phyloP scores from a whole-genome alignment of 2,888 invertebrate species.

The Blastobasis adustella region DNA sequence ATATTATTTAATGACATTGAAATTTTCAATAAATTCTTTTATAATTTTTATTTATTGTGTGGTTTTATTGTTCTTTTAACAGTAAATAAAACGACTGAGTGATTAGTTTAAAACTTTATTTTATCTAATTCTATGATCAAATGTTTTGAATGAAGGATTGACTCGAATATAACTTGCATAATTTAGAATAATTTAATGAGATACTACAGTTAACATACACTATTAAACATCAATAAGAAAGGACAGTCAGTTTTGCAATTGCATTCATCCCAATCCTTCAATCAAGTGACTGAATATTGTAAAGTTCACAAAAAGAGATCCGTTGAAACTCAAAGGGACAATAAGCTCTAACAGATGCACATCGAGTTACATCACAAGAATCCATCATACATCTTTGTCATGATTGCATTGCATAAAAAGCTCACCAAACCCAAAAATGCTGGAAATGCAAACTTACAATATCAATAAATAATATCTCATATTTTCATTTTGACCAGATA shows the following conservation, averaged over 20 bases:
- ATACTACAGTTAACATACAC: constrained; percentile 18
- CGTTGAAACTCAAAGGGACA: constrained; percentile 49
- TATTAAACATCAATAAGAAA: constrained; percentile 23
- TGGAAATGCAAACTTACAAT: constrained; percentile 61
- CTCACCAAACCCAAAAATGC: constrained; percentile 49
- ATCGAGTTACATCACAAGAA: constrained; percentile 20
- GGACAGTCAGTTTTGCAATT: constrained; percentile 17
- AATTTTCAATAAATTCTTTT: constrained; percentile 5
- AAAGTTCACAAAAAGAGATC: constrained; percentile 68
- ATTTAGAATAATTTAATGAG: constrained; percentile 20
- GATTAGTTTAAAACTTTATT: constrained; percentile 58
- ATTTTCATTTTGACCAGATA: constrained; percentile 49
- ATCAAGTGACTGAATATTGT: constrained; percentile 45
- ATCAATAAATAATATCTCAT: constrained; percentile 61
- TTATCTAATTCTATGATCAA: constrained; percentile 62
- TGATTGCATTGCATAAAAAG: constrained; percentile 1
- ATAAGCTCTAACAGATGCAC: constrained; percentile 45
- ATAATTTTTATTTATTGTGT: constrained; percentile 1
- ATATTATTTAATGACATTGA: constrained; percentile 5
- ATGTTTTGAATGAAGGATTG: constrained; percentile 53
- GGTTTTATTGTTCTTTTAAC: background rate
- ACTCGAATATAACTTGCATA: constrained; percentile 27
- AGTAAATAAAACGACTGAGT: constrained; percentile 24
- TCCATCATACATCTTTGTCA: constrained; percentile 29
- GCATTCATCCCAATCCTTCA: constrained; percentile 48